Evolutionary conservation across 2,113 vertebrate species (phyloP).

Genomic region (Mirza zaza): DNA sequence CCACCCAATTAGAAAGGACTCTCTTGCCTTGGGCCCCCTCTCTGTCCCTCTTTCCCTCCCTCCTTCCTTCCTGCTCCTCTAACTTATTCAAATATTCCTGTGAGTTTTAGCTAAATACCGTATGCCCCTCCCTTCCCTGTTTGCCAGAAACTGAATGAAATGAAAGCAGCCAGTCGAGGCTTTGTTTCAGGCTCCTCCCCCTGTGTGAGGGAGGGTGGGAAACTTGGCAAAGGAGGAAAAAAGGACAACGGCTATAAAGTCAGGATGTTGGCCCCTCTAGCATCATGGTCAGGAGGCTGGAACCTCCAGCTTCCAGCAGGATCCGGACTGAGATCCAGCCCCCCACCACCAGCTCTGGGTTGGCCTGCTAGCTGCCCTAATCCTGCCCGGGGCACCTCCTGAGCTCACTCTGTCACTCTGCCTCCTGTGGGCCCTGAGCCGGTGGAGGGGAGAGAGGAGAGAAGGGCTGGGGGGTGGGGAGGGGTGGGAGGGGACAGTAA

Average conservation of each 20-base stretch:
- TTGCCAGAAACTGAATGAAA: not conserved
- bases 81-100: not conserved
- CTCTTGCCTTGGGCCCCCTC: not conserved
- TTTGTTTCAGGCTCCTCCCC: not conserved
- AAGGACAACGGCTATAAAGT: not conserved
- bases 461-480: no score
- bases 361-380: not conserved
- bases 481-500: no score
- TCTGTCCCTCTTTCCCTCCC: not conserved
- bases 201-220: not conserved
- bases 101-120: not conserved
- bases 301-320: not conserved
- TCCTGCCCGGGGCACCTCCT: no score
- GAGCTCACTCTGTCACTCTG: not conserved
- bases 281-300: not conserved
- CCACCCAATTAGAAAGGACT: not conserved
- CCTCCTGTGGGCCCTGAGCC: not conserved
- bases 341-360: not conserved
- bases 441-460: not conserved
- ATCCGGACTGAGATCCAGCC: not conserved
- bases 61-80: not conserved
- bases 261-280: not conserved
- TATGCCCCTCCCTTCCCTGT: not conserved
- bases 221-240: not conserved
- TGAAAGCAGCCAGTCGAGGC: constrained; percentile 13